These are phyloP conservation scores for Lipophrys pholis DNA, from an alignment of 2,113 vertebrate species.

Conservation along the genomic window DNA sequence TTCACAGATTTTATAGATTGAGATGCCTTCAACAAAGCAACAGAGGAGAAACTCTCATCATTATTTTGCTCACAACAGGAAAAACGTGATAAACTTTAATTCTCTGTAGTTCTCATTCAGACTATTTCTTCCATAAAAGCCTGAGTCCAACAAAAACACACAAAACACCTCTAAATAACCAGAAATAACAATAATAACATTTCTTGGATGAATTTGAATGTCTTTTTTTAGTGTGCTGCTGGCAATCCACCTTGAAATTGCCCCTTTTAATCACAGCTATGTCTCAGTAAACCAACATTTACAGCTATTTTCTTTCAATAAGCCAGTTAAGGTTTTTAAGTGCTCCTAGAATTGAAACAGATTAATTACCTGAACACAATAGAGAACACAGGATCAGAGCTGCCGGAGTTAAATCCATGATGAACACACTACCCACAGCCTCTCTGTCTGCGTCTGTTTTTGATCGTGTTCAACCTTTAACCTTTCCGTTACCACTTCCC, in stretches of 20 bases:
- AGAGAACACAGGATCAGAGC: constrained; percentile 65
- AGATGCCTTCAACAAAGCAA: neutral
- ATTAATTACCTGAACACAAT: constrained; percentile 67
- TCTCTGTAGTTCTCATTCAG: neutral
- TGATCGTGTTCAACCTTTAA: constrained; percentile 61
- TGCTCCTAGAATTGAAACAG: constrained; percentile 1
- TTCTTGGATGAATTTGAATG: too few relatives aligned
- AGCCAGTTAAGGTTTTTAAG: too few relatives aligned
- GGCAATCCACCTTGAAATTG: too few relatives aligned
- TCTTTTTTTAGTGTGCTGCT: too few relatives aligned
- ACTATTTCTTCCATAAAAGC: neutral
- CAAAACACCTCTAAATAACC: neutral
- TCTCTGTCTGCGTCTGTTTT: constrained; percentile 27
- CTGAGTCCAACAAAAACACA: neutral
- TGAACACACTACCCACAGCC: constrained; percentile 21
- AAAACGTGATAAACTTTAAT: neutral
- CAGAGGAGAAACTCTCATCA: neutral
- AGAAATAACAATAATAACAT: too few relatives aligned
- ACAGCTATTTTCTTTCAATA: too few relatives aligned
- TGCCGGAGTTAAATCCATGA: constrained; percentile 67
- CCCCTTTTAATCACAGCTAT: too few relatives aligned
- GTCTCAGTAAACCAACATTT: too few relatives aligned
- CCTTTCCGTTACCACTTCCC: constrained; percentile 41
- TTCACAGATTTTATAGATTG: neutral
- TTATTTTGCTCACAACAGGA: neutral